Evolutionary conservation across 2,888 invertebrate species (phyloP).

Genomic region (Orthosia incerta): DNA sequence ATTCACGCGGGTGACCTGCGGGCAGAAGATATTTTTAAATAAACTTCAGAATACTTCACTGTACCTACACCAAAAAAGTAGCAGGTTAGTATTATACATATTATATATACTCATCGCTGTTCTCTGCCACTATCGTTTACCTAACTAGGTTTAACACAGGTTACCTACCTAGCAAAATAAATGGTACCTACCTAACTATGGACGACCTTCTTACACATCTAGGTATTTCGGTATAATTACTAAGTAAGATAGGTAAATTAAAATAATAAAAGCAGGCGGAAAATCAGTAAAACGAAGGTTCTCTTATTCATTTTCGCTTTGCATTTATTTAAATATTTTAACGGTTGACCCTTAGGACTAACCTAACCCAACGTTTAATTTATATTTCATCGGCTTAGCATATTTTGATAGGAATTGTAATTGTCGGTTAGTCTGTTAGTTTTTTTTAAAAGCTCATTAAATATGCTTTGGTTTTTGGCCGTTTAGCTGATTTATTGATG

Average conservation of each 20-base stretch:
- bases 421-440: not conserved
- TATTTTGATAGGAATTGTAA: conserved; percentile 43
- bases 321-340: conserved; percentile 67
- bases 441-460: not conserved
- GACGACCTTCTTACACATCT: too few species aligned
- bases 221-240: too few species aligned
- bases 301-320: conserved; percentile 63
- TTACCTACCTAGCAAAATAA: too few species aligned
- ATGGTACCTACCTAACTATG: too few species aligned
- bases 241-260: not conserved
- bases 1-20: too few species aligned
- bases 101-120: too few species aligned
- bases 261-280: conserved; percentile 14
- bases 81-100: too few species aligned
- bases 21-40: too few species aligned
- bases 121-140: too few species aligned
- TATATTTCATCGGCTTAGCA: conserved; percentile 50
- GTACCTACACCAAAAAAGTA: too few species aligned
- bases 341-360: conserved; percentile 56
- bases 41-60: too few species aligned
- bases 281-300: conserved; percentile 36
- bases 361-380: conserved; percentile 44
- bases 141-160: too few species aligned
- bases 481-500: not conserved
- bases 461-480: not conserved